Evolutionary conservation across 37 sponge, comb jelly and placozoan species (phyloP), one percentile per base, ranked within the genome.

Genomic region (Petrosia ficiformis): DNA sequence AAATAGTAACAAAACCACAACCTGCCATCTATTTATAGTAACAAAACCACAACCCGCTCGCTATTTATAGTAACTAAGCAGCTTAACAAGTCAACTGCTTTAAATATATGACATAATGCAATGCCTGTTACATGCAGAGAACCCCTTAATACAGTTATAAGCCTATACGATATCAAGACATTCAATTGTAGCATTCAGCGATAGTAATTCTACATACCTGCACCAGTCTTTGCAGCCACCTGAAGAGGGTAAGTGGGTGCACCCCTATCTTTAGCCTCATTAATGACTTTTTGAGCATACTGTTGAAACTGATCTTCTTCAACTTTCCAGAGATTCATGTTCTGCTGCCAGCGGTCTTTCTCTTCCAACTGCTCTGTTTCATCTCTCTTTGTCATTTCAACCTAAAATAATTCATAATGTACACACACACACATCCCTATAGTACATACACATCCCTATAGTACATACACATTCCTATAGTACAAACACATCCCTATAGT

Each of bases 291-390:
- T 4, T 29, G 30, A 21, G 88, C 83, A 72, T 94, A 94, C 44
- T 86, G 57, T 65, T 80, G 79, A 66, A 94, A 94, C 76, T 91
- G 86, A 0, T 70, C 64, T 80, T 94, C 91, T 48, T 94, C 95
- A 33, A 77, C 30, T 58, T 70, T 29, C 38, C 69, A 31, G 26
- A 72, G 36, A 30, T 56, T 42, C 28, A 68, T 38, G 39, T 71
- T 76, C 29, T 84, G 28, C 16, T 77, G 30, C 35, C 34, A 29
- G 44, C 65, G 75, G n/a, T 76, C 77, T 21, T 52, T 41, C 4
- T 86, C 74, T 42, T 72, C 80, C 28, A 59, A 44, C 73, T 21
- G 11, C 32, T 76, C 72, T 56, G 11, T 76, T n/a, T 25, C 8
- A 29, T 28, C 63, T 30, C 66, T 48, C 54, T 48, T 14, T 48